Base-by-base conservation (phyloP, 2,888 invertebrate genomes). In the Tholera decimalis region DNA sequence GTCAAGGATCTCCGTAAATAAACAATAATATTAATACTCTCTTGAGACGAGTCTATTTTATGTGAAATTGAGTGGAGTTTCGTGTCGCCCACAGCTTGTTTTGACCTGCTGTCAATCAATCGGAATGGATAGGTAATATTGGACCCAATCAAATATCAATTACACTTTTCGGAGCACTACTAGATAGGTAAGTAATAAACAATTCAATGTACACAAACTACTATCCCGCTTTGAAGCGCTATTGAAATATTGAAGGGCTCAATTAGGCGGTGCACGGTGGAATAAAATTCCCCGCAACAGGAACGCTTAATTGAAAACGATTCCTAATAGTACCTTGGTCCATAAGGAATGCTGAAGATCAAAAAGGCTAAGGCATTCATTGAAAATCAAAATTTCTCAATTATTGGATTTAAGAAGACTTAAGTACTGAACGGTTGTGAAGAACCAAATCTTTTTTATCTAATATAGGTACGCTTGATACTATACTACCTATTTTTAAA, bases 61-160 rank as follows among this genome's bases (percentile, higher is more conserved):
- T 79, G 66, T 71, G 64, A 71, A 73, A 61, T 80, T 67, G 79
- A 89, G 88, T 88, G 85, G 82, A 84, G 83, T 87, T 77, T 83
- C 85, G 68, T 89, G 89, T 89, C 64, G 64, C 62, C 69, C 69
- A 83, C 81, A 79, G 84, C 82, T 83, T 74, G 80, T 83, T 84
- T 83, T 85, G 84, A 83, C 79, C 77, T 80, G 66, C 65, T 82
- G 75, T 76, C 84, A 74, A 80, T 81, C 81, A 83, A 84, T 80
- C 78, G 76, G 64, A 80, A 73, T 62, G 71, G 73, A 71, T 73
- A 71, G 37, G 39, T 77, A n/a, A n/a, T n/a, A 77, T 80, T 68
- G 62, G 73, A 77, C 70, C 68, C 57, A 51, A 57, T 85, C 44
- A 68, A 86, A 79, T 81, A 80, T 82, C 77, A 79, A 84, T 80